Evolutionary conservation across 2,797 vertebrate species (phyloP), one percentile per base, ranked within the genome.

Genomic region (Chaunax sp.): DNA sequence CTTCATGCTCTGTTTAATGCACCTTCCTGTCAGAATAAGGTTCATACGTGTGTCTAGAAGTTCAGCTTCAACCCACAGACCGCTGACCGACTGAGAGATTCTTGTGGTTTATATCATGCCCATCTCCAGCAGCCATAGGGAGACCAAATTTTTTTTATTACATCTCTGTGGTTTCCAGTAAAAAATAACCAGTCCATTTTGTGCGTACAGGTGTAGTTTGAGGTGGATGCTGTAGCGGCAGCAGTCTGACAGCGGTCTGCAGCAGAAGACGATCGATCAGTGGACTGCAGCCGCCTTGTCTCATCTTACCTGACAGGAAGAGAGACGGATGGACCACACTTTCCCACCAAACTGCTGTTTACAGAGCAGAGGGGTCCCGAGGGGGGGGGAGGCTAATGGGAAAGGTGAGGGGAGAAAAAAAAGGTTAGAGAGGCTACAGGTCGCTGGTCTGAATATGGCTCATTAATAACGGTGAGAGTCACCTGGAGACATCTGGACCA

Each of bases 251-350:
- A n/a, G 61, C 5, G 10, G 37, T 47, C 12, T 49, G 45, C 6
- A 35, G 8, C 28, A 55, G 66, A n/a, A 23, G 64, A 47, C 50
- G 35, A 74, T 72, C 41, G 73, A 77, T 77, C 73, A 61, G 57
- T 15, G 2, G 38, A 41, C 65, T 58, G 51, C 67, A 45, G 65
- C 55, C 11, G 0, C 45, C 40, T 64, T 25, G 19, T 44, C 72
- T 86, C 75, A 72, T 54, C 72, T 86, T 79, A 79, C 83, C 62
- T 77, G 81, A 79, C 83, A 83, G 78, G 72, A 78, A 82, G 72
- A 41, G 82, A 80, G 74, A 82, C 37, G 72, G 70, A 72, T 77
- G 69, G 51, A 57, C 19, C 52, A 28, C 74, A 85, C 80, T 81
- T 85, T 85, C 83, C 80, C 83, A 85, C 80, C 75, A 50, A 13